Evolutionary conservation across 2,797 vertebrate species (phyloP), one percentile per base, ranked within the genome.

Genomic region (Catostomus latipinnis): DNA sequence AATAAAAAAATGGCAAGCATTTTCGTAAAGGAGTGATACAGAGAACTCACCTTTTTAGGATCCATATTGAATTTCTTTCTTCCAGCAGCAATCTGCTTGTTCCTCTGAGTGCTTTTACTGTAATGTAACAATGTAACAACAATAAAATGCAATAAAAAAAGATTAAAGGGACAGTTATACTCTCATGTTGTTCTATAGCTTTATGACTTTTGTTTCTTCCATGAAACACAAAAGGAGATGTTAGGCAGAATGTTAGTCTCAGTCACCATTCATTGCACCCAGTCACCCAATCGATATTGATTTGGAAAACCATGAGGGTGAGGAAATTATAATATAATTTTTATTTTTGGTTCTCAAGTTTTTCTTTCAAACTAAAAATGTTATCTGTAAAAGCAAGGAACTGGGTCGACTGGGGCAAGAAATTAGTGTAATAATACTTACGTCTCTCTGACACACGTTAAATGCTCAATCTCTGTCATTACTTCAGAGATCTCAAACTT

Each of bases 61-160:
- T 99, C 97, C 97, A 99, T 99, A 90, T 99, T 99, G 93, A 99
- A 99, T 87, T 99, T 99, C 92, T 99, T 99, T 87, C 97, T 95
- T 83, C 97, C 98, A 95, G 98, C 97, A 22, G 97, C 96, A 66
- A 99, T 96, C 88, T 99, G 98, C 83, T 98, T 99, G 89, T 97
- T 99, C 88, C 96, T 95, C 91, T 98, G 97, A n/a, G 95, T 94
- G 0, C 97, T 95, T 96, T 99, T 99, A 89, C 98, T 99, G 78
- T 62, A 70, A 1, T 71, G 87, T 48, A 85, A 70, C 81, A 34
- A 50, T 43, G 57, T 22, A 61, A 63, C 13, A 1, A 74, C 0
- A 58, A 14, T 54, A 11, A 4, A 61, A 45, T n/a, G 6, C 2
- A 63, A 63, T 7, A 1, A 8, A 11, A 22, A 46, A 45, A n/a